Evolutionary conservation across 2,888 invertebrate species (phyloP), one percentile per base, ranked within the genome.

Genomic region (Therioaphis trifolii): DNA sequence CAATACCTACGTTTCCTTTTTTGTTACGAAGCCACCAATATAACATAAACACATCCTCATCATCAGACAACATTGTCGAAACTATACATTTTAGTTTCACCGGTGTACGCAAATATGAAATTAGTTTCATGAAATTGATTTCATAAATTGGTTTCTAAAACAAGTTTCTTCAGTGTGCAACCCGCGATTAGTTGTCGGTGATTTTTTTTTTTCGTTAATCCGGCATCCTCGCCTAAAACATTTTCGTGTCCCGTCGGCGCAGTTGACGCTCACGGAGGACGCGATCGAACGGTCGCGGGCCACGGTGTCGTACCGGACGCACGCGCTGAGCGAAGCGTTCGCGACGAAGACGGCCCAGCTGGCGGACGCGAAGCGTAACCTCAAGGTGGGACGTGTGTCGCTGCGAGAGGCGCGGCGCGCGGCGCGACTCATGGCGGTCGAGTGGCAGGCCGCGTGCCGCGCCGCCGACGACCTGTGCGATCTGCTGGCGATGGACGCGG

Each of bases 51-150:
- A 52, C 58, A 21, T 24, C 7, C 21, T 58, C 58, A 24, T 58
- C 58, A 58, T 58, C 58, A 58, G 58, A 58, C 58, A 24, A 58
- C 58, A 58, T 58, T 58, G 58, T 58, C 58, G 58, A 58, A 58
- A 58, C 58, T 58, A 58, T 58, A 58, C 21, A 58, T 55, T 58
- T 58, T 24, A 21, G 58, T 58, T 58, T 58, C 24, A 24, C 24
- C 24, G 12, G 58, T 58, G 21, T 58, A n/a, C n/a, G n/a, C n/a
- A n/a, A n/a, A n/a, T n/a, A 55, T n/a, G n/a, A 18, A 55, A 55
- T n/a, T 55, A 55, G 35, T 55, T 55, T 55, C 55, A 55, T 55
- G 15, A 55, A 55, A 55, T 21, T 55, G 15, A 2, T 55, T 55
- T 55, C 55, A 49, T 55, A 4, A n/a, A n/a, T n/a, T n/a, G n/a